Conservation (phyloP, 2,888 invertebrate genomes). For the Onthophagus sagittarius region DNA sequence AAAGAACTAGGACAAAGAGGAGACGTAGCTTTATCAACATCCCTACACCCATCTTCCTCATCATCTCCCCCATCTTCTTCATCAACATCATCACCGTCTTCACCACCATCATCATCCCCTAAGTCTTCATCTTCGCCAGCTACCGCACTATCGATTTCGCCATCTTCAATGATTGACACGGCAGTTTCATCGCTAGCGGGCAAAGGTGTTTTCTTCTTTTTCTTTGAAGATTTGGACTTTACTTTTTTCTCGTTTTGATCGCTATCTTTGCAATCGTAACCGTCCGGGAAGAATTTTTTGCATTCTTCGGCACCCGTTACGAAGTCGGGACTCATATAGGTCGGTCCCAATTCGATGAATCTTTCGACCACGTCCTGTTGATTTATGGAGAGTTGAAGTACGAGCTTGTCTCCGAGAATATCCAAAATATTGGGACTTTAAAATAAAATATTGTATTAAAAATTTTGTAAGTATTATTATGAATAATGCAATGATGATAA, state of each 20-base stretch:
- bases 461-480: too few species aligned
- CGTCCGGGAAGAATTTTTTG: constrained; percentile 64
- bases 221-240: neutral
- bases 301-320: constrained; percentile 63
- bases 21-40: constrained; percentile 32
- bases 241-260: constrained; percentile 33
- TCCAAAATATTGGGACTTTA: neutral
- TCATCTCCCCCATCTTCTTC: constrained; percentile 30
- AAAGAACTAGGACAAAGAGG: constrained; percentile 28
- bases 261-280: constrained; percentile 55
- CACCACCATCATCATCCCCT: constrained; percentile 27
- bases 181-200: constrained; percentile 22
- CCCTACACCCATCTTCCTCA: constrained; percentile 27
- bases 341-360: constrained; percentile 62
- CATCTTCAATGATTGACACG: constrained; percentile 26
- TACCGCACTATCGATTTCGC: neutral
- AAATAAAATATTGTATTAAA: neutral
- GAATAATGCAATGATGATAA: neutral
- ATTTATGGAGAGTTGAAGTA: constrained; percentile 63
- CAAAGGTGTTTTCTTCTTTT: neutral
- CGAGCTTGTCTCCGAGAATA: constrained; percentile 57
- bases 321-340: constrained; percentile 64
- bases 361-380: constrained; percentile 61
- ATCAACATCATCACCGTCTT: constrained; percentile 40
- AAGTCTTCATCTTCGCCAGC: neutral